phyloP scores from a whole-genome alignment of 2,113 vertebrate genomes.

The Pseudorectes ferrugineus region DNA sequence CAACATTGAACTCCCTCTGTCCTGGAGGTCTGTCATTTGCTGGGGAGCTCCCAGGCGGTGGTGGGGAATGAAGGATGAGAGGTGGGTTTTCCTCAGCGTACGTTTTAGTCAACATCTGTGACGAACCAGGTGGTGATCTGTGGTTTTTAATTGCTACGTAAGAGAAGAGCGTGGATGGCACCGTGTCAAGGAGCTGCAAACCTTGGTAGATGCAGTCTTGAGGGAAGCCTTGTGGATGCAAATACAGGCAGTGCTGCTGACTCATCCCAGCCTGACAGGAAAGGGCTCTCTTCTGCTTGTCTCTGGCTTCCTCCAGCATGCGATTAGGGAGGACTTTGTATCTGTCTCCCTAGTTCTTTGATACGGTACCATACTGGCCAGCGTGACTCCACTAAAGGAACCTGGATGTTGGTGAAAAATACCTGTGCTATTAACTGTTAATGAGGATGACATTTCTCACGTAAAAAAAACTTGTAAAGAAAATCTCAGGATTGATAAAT shows the following conservation, averaged over 20 bases:
- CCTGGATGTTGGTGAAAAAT: not conserved
- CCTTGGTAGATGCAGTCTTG: not conserved
- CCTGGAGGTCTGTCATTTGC: not conserved
- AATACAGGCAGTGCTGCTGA: not conserved
- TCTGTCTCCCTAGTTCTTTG: not conserved
- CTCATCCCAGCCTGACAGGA: not conserved
- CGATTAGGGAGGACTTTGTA: rapidly evolving
- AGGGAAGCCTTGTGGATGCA: not conserved
- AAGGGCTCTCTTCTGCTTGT: not conserved
- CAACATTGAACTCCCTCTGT: not conserved
- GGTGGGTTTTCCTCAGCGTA: not conserved
- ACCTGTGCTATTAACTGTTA: not conserved
- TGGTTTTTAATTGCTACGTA: not conserved
- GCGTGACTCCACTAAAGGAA: not conserved
- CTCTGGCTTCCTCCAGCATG: not conserved
- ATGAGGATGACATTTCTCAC: not conserved
- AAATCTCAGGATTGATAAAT: not conserved
- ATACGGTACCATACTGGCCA: not conserved
- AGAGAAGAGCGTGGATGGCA: not conserved
- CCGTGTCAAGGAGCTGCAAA: not conserved
- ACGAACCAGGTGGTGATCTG: not conserved
- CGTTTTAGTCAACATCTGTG: not conserved
- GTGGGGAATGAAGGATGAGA: not conserved
- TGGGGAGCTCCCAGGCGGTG: not conserved
- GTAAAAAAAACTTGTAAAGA: not conserved